Evolutionary conservation across 2,113 vertebrate species (phyloP), one percentile per base, ranked within the genome.

Genomic region (Melanotaenia duboulayi): DNA sequence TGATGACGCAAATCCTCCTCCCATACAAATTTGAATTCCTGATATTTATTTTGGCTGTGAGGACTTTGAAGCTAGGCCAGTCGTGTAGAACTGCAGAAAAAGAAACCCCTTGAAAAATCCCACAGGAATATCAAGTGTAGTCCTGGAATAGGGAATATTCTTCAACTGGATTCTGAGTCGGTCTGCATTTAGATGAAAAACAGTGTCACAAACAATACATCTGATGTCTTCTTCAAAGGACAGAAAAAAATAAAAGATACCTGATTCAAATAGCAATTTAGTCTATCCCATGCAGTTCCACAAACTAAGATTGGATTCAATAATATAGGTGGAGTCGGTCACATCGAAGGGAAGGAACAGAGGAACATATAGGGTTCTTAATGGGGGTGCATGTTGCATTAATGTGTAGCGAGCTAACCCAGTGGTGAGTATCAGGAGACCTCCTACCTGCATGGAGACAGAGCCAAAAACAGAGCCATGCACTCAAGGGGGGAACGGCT

Each of bases 371-470:
- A 60, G 68, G 55, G 24, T 37, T 87, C 71, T 81, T 91, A 86
- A 84, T 83, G 70, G 39, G 71, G 55, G 46, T 78, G 72, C 71
- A 39, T 89, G 88, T 88, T 91, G 91, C 89, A 90, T 92, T 92
- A 90, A 93, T 93, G 81, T 83, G 84, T 40, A 68, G 77, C 11
- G 81, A 64, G 85, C 87, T 73, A 78, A 79, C 91, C 84, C 90
- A 91, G 81, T 78, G 87, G 89, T 90, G 84, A 80, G 91, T 90
- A 90, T 82, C 94, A 92, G 74, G 92, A 94, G 93, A 94, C 91
- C 87, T 92, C 86, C 89, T 90, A 87, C 86, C 85, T 90, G 90
- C 86, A 85, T 72, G 24, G 85, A 93, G 89, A 89, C 79, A 55
- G 89, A 93, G 87, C 91, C 88, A 92, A 91, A 93, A 92, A 89